Percentiles rank a stretch among this genome's conserved stretches.
These are phyloP conservation scores for Hermetia illucens DNA, from an alignment of 1,140 invertebrate species.

Conservation along the genomic window DNA sequence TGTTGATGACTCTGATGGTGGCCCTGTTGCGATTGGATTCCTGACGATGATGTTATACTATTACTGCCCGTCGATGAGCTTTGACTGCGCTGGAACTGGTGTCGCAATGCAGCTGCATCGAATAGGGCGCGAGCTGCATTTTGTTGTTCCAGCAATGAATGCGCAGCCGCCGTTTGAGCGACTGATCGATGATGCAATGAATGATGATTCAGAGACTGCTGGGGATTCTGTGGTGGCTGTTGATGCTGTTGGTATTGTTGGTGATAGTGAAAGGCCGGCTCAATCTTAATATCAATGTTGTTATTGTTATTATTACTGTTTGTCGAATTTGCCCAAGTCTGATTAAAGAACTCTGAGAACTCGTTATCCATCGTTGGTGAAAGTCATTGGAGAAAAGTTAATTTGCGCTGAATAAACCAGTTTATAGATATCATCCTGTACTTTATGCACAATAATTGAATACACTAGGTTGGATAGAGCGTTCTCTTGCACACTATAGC, in stretches of 20 bases:
- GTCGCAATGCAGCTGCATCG: conserved; percentile 8
- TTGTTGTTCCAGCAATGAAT: not conserved
- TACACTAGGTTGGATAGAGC: not conserved
- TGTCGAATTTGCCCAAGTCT: conserved; percentile 3
- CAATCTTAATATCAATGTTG: conserved; percentile 1
- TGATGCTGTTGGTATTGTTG: conserved; percentile 7
- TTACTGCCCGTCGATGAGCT: conserved; percentile 23
- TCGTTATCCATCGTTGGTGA: conserved; percentile 5
- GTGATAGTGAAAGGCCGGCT: conserved; percentile 14
- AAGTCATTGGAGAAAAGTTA: no score
- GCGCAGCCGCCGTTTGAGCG: no score
- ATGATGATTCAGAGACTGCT: conserved; percentile 26
- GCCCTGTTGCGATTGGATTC: no score
- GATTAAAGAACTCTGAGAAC: conserved; percentile 6
- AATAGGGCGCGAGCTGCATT: conserved; percentile 1
- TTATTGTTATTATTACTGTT: not conserved
- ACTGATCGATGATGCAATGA: not conserved
- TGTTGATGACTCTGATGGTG: not conserved
- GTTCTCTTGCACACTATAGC: not conserved
- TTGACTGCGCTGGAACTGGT: conserved; percentile 21
- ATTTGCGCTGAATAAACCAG: no score
- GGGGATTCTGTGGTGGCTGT: conserved; percentile 19
- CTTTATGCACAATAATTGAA: no score
- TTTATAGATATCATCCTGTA: no score
- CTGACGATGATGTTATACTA: not conserved